Base-by-base conservation (phyloP, 2,797 vertebrate species). In the Enteromius paludinosus region DNA sequence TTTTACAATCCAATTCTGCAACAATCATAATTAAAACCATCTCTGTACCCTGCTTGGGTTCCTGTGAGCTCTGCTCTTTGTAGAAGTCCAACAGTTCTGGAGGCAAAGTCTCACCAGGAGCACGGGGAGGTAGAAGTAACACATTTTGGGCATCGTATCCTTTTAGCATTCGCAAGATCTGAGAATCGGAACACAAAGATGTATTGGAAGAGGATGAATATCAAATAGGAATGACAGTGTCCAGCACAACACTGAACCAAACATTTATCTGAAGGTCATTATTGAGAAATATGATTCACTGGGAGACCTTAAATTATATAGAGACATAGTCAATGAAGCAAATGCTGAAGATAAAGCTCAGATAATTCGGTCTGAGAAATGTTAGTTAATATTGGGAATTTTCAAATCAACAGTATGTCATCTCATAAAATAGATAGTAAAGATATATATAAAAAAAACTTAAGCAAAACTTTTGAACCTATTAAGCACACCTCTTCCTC, bases 401-500 rank as follows among this genome's bases (percentile, higher is more conserved):
- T 56, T 56, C 8, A 30, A 61, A n/a, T 3, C 4, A 3, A 59
- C n/a, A 28, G 4, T 45, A 7, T 78, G 45, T 71, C 23, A 71
- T 49, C 25, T n/a, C n/a, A n/a, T n/a, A n/a, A n/a, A 52, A 52
- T 20, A 3, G 18, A 52, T 18, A 52, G 18, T 18, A 65, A 43
- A 15, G 6, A 43, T 3, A 43, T 69, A 12, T 25, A n/a, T 14
- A 4, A 8, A 52, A 47, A 25, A 43, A 33, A 3, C 0, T 1
- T 3, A 35, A 35, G 35, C 35, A 35, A 35, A 35, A 7, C 35
- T n/a, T 54, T 35, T 20, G 0, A 54, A 73, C 1, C 18, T 54
- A 35, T 35, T 54, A 38, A 62, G 17, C 85, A 88, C 69, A 98
- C 97, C 96, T 96, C 92, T 85, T 98, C 96, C 82, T 99, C 97